Percentiles rank a stretch among this genome's conserved stretches.
Conservation (phyloP, 2,888 invertebrate species). For the Cephus nigrinus region DNA sequence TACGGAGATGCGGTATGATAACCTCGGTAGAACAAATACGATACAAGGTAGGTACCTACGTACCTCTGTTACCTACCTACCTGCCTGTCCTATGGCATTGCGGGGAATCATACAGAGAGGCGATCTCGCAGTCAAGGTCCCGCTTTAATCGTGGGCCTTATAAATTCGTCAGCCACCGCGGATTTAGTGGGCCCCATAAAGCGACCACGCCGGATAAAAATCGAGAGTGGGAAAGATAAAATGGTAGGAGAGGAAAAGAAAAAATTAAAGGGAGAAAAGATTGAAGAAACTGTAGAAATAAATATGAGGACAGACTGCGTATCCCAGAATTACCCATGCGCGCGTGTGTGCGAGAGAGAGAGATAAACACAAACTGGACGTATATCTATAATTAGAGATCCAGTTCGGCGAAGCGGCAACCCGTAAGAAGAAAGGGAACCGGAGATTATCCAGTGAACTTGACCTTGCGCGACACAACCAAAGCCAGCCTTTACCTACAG, state of each 20-base stretch:
- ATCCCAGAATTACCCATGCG: too few species aligned
- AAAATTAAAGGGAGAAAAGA: too few species aligned
- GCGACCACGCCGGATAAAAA: too few species aligned
- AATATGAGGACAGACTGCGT: too few species aligned
- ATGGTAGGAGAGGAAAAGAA: too few species aligned
- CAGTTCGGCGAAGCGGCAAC: neutral
- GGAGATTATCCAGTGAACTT: constrained; percentile 7
- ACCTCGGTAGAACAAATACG: constrained; percentile 54
- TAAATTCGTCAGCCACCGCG: constrained; percentile 2
- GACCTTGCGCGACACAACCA: constrained; percentile 2
- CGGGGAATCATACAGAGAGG: neutral
- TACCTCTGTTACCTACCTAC: constrained; percentile 32
- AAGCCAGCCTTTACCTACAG: neutral
- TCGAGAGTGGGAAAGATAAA: too few species aligned
- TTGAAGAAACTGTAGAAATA: too few species aligned
- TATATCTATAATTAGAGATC: constrained; percentile 5
- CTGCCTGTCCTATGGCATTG: too few species aligned
- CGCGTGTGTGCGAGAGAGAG: too few species aligned
- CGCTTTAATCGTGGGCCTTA: constrained; percentile 1
- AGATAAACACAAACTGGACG: too few species aligned
- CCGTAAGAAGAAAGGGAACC: too few species aligned
- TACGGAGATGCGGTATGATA: constrained; percentile 54
- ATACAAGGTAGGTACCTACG: constrained; percentile 37
- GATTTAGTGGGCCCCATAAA: constrained; percentile 1
- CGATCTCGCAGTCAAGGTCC: constrained; percentile 2